phyloP scores from a whole-genome alignment of 30 jellyfish, hydroid and myxozoan species.

The Chrysaora quinquecirrha region DNA sequence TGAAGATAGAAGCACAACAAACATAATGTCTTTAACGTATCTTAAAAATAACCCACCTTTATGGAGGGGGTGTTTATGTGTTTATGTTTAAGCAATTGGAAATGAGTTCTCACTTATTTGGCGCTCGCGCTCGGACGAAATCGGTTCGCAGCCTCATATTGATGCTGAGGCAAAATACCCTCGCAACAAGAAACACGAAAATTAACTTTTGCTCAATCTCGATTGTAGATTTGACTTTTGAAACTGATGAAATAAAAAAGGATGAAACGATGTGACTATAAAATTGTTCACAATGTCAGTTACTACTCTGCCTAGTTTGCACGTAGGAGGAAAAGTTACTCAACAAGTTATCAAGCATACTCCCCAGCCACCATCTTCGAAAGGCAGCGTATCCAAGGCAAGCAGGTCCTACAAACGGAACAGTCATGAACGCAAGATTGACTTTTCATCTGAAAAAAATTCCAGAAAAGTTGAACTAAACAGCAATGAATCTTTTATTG shows the following conservation, averaged over 20 bases:
- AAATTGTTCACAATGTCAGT: too few species aligned
- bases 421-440: background rate
- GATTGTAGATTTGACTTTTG: background rate
- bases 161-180: background rate
- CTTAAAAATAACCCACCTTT: too few species aligned
- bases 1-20: too few species aligned
- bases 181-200: background rate
- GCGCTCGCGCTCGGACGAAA: too few species aligned
- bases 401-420: slow-evolving; percentile 1
- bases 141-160: background rate
- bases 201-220: background rate
- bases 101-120: too few species aligned
- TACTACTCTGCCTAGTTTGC: slow-evolving; percentile 56
- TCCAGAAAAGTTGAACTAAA: background rate
- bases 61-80: too few species aligned
- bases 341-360: slow-evolving; percentile 63
- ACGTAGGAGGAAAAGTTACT: slow-evolving; percentile 66
- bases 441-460: background rate
- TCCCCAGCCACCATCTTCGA: slow-evolving; percentile 63
- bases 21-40: too few species aligned
- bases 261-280: too few species aligned
- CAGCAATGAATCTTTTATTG: slow-evolving; percentile 27
- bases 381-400: slow-evolving; percentile 6
- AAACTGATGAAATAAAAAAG: background rate
- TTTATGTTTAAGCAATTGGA: too few species aligned